Evolutionary conservation across 1,140 invertebrate species (phyloP), one percentile per base, ranked within the genome.

Genomic region (Sitodiplosis mosellana): DNA sequence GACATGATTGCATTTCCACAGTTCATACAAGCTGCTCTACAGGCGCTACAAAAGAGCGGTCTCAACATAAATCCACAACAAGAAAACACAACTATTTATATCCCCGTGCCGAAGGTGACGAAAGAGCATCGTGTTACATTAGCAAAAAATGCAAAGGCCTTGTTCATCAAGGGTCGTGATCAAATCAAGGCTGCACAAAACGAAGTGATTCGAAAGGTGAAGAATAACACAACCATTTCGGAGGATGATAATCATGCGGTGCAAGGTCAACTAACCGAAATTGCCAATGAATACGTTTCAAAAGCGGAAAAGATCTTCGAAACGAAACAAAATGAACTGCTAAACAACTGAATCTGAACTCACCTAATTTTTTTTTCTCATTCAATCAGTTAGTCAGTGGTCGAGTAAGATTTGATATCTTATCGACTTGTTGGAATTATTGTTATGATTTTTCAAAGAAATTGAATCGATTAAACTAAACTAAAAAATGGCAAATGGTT

Each of bases 11-110:
- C 76, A 2, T 87, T 89, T 65, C 88, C 91, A 8, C 83, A 88
- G 72, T 80, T 78, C 7, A 80, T 88, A 53, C 80, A 82, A 40
- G 69, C 76, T 54, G 81, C 86, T 11, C 52, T 92, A 18, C 77
- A 80, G 55, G 76, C 82, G 5, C 73, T 96, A 21, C 55, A 68
- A 21, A 75, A 74, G 38, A 88, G 87, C 51, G 87, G 87, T 44
- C 78, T 95, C 71, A 93, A 92, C 64, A 67, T 96, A 21, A 94
- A 89, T 72, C 90, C 91, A 0, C 90, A 95, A 61, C 87, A 92
- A 65, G 91, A 95, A 62, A 89, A 89, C 33, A 92, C 85, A 14
- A 86, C 78, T 1, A 62, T 95, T 40, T 93, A 80, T 67, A 71
- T 95, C 47, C 82, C 85, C 33, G 73, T 91, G 53, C 89, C 90